Conservation (phyloP, 2,888 invertebrate genomes). For the Theretra japonica region DNA sequence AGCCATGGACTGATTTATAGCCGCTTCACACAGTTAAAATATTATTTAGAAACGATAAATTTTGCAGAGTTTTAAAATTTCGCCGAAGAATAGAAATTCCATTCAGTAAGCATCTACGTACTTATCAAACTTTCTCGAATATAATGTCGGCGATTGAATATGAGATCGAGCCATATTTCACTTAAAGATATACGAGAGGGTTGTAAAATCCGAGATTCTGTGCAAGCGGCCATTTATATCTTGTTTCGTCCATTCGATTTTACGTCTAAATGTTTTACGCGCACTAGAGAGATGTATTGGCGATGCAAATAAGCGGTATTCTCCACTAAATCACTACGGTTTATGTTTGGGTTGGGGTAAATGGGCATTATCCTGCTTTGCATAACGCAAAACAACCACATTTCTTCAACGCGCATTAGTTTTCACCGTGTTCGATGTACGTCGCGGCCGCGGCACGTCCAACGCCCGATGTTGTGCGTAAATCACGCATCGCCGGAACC, state of each 20-base stretch:
- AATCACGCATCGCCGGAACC: slow-evolving; percentile 67
- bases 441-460: slow-evolving; percentile 46
- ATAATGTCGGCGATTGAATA: slow-evolving; percentile 65
- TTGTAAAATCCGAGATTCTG: slow-evolving; percentile 71
- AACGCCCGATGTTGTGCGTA: slow-evolving; percentile 53
- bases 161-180: slow-evolving; percentile 65
- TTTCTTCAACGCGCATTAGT: slow-evolving; percentile 63
- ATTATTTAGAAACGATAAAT: slow-evolving; percentile 53
- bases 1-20: slow-evolving; percentile 49
- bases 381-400: slow-evolving; percentile 64
- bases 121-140: slow-evolving; percentile 50
- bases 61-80: slow-evolving; percentile 39
- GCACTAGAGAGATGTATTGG: slow-evolving; percentile 65
- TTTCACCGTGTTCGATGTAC: slow-evolving; percentile 58
- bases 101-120: slow-evolving; percentile 42
- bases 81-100: slow-evolving; percentile 42
- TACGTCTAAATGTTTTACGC: slow-evolving; percentile 69
- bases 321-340: slow-evolving; percentile 68
- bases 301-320: slow-evolving; percentile 76
- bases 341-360: slow-evolving; percentile 61
- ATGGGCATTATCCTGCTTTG: slow-evolving; percentile 62
- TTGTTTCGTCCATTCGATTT: slow-evolving; percentile 73
- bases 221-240: slow-evolving; percentile 69
- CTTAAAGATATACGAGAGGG: slow-evolving; percentile 65
- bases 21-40: slow-evolving; percentile 48